Percentiles rank a stretch among this genome's conserved stretches.
phyloP scores from a whole-genome alignment of 92 coral and sea anemone species.

The Palythoa grandiflora region DNA sequence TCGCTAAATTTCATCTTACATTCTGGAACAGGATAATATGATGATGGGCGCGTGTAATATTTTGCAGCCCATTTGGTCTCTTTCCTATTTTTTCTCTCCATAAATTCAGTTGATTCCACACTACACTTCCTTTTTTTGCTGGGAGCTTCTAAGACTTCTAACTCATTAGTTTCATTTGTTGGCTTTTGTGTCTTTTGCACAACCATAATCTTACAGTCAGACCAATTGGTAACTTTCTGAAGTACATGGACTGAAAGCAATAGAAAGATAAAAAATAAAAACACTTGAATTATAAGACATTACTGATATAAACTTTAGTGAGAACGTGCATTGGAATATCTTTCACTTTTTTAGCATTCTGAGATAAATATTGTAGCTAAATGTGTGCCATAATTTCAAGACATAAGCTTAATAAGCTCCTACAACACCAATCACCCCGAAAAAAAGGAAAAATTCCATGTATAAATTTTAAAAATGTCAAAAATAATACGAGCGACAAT shows the following conservation, averaged over 20 bases:
- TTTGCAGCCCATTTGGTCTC: too few species aligned
- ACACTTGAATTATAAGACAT: conserved; percentile 3
- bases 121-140: background rate
- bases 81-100: conserved; percentile 30
- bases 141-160: background rate
- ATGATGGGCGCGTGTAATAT: too few species aligned
- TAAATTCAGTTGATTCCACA: too few species aligned
- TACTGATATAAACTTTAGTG: conserved; percentile 10
- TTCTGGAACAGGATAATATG: too few species aligned
- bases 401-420: conserved; percentile 9
- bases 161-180: background rate
- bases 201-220: conserved; percentile 8
- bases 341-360: conserved; percentile 8
- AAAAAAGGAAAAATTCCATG: conserved; percentile 13
- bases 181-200: background rate
- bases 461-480: conserved; percentile 10
- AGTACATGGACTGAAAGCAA: conserved; percentile 13
- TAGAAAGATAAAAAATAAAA: background rate
- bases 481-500: conserved; percentile 14
- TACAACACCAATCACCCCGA: conserved; percentile 14
- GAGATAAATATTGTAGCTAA: conserved; percentile 6
- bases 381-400: conserved; percentile 11
- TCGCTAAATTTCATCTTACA: too few species aligned
- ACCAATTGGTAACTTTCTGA: conserved; percentile 9
- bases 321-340: conserved; percentile 5